Evolutionary conservation across 1,140 invertebrate species (phyloP).

Genomic region (Glomeris maerens): DNA sequence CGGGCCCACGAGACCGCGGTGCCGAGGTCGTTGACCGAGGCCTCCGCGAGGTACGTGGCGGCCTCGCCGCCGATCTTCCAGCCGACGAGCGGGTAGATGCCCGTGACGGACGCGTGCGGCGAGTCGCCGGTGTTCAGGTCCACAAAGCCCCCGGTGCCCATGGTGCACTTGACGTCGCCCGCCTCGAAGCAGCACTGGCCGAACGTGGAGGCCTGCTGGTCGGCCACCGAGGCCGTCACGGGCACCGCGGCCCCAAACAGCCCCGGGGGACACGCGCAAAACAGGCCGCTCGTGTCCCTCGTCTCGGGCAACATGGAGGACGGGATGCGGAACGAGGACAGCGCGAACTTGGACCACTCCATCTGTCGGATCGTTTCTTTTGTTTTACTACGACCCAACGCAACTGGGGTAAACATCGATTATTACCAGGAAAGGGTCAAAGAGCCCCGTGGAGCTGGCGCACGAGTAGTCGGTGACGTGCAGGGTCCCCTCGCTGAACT

Average conservation of each 20-base stretch:
- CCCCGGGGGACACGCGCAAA: slow-evolving; percentile 45
- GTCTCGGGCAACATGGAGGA: slow-evolving; percentile 59
- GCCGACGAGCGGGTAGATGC: slow-evolving; percentile 75
- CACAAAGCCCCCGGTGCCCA: slow-evolving; percentile 89
- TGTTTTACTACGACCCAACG: not conserved
- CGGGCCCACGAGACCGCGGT: slow-evolving; percentile 74
- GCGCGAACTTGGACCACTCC: slow-evolving; percentile 57
- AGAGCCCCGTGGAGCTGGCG: slow-evolving; percentile 80
- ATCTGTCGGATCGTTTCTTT: slow-evolving; percentile 32
- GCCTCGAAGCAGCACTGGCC: slow-evolving; percentile 68
- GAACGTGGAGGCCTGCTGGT: slow-evolving; percentile 73
- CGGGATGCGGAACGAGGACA: slow-evolving; percentile 54
- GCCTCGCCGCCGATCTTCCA: slow-evolving; percentile 45
- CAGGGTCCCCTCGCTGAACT: slow-evolving; percentile 45
- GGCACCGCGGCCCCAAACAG: slow-evolving; percentile 62
- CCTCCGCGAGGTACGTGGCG: slow-evolving; percentile 64
- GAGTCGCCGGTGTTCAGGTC: slow-evolving; percentile 66
- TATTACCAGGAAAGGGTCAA: slow-evolving; percentile 66
- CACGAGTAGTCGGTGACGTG: slow-evolving; percentile 77
- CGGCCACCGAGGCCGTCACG: slow-evolving; percentile 57
- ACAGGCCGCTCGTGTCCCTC: slow-evolving; percentile 55
- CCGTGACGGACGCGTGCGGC: slow-evolving; percentile 57
- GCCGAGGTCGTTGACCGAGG: slow-evolving; percentile 70
- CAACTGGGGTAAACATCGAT: not conserved
- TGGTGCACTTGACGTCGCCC: slow-evolving; percentile 77